Evolutionary conservation across 2,797 vertebrate species (phyloP), one percentile per base, ranked within the genome.

Genomic region (Chaetodon trifasciatus): DNA sequence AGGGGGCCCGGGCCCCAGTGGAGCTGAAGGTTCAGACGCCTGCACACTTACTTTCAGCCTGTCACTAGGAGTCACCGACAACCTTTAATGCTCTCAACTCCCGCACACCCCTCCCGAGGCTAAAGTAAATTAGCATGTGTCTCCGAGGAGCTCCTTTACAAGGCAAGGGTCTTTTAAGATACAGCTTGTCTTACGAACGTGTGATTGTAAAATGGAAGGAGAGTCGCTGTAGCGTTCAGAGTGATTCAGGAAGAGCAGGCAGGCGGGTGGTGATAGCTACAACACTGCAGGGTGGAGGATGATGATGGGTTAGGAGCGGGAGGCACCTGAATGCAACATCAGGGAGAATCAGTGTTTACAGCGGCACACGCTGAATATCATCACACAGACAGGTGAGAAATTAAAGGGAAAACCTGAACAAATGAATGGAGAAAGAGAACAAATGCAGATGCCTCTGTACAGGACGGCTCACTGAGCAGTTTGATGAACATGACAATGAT

Each of bases 21-120:
- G 92, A 91, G 90, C 79, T 81, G 74, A 87, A 82, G 90, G 88
- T 92, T 92, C 85, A 86, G 69, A 80, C 50, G 69, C 81, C 87
- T 85, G 89, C 72, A 89, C 89, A 87, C 87, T 79, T 85, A 86
- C 94, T 96, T 95, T 92, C 90, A 82, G 78, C 84, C 87, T 95
- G 95, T 96, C 96, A 95, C 92, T 92, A 86, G 86, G 86, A 92
- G 93, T 96, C 93, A 96, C 77, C 81, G 69, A 78, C 70, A 88
- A 93, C 92, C 93, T 94, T 91, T 90, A 89, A 86, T 55, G 77
- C 81, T 44, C 66, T n/a, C 74, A 13, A 35, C 49, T 16, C 40
- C 49, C 39, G 61, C 8, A 42, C 55, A 35, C 70, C 73, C 68
- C 69, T 70, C 72, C 63, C 39, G 35, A 60, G 70, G 90, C 86